Base-by-base conservation (phyloP, 2,888 invertebrate species). In the Barypeithes pellucidus region DNA sequence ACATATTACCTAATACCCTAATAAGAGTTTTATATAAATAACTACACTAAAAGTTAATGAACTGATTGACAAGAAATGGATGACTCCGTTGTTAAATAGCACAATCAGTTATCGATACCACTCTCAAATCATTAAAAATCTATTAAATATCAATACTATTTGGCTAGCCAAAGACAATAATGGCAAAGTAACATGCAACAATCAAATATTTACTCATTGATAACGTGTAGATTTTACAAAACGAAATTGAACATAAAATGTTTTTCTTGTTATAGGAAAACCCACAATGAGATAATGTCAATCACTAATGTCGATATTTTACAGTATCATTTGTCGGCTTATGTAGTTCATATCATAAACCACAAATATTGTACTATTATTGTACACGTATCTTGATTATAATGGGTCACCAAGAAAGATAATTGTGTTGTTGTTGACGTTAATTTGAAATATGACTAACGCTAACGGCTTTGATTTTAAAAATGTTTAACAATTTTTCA, bases 251-350 rank as follows among this genome's bases (percentile, higher is more conserved):
- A 60, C 33, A 60, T 20, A 60, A 60, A 61, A 61, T 43, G 61
- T 43, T 61, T 61, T 61, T 3, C 61, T 61, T 61, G 61, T 61
- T 29, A 16, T n/a, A 45, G 22, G 54, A 66, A 50, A 52, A 54
- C 22, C 41, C 41, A 54, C 24, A 66, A 22, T 29, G 16, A 50
- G 66, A 66, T 43, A 57, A 57, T 60, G 60, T 59, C 59, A 60
- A 59, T 67, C 60, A 59, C n/a, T 47, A 47, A 45, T 60, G 45
- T 67, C 29, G 45, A 45, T 43, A 41, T 57, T 41, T n/a, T 41
- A n/a, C 3, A 41, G 41, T 39, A 39, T 41, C 29, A 5, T 9
- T n/a, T 29, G 29, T 29, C 29, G 2, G 29, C 29, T 2, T 29
- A 5, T 29, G 29, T 29, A 3, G 24, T 24, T 24, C 7, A 29